Conservation (phyloP, 2,113 vertebrate genomes). For the Pterophyllum scalare region DNA sequence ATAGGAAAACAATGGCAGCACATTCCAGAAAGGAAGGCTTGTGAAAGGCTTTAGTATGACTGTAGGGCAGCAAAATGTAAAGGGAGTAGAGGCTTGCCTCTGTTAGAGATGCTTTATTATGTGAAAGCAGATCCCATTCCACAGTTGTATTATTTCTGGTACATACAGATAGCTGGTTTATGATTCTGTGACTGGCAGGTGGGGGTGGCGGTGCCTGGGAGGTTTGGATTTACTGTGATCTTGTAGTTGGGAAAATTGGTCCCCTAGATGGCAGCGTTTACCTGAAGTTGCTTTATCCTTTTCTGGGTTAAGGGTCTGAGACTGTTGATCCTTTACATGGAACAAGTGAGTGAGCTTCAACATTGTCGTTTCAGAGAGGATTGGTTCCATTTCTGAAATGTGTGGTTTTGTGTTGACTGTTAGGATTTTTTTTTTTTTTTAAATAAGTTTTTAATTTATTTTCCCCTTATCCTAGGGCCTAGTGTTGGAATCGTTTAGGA, state of each 20-base stretch:
- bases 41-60: conserved; percentile 31
- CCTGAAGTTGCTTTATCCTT: background rate
- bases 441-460: too few species aligned
- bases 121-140: conserved; percentile 1
- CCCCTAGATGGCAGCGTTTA: conserved; percentile 62
- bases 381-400: conserved; percentile 37
- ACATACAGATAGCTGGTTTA: background rate
- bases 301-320: background rate
- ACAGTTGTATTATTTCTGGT: background rate
- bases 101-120: conserved; percentile 17
- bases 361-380: background rate
- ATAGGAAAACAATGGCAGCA: conserved; percentile 13
- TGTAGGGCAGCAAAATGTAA: conserved; percentile 21
- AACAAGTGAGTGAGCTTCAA: conserved; percentile 1
- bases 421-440: background rate
- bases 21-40: conserved; percentile 18
- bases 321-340: conserved; percentile 63
- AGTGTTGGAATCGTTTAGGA: conserved; percentile 25
- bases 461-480: background rate
- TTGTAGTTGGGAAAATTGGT: background rate
- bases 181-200: background rate
- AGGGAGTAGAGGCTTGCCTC: conserved; percentile 15
- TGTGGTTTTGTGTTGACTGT: conserved; percentile 11
- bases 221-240: background rate
- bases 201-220: background rate